A percentile compares a stretch with the other conserved stretches of the same genome.
Conservation (phyloP, 2,888 invertebrate species). For the Hypomecis atomaria region DNA sequence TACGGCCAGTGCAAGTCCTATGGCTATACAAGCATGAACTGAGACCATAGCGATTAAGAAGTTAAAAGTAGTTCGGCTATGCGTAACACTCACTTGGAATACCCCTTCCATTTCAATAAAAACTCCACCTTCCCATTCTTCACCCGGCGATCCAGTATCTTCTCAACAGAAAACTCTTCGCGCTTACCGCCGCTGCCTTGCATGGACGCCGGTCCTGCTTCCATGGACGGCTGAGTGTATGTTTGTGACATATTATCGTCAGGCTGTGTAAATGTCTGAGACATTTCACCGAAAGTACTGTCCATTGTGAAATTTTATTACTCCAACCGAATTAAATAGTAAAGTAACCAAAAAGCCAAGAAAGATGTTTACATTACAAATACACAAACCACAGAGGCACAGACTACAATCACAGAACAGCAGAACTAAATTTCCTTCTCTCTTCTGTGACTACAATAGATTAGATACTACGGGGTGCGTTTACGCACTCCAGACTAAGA, state of each 20-base stretch:
- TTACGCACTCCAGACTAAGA: too few relatives aligned
- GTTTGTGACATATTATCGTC: conserved; percentile 27
- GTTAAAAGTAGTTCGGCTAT: too few relatives aligned
- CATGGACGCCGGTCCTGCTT: conserved; percentile 42
- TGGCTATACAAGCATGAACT: too few relatives aligned
- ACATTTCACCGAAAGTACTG: conserved; percentile 39
- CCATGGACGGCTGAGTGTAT: conserved; percentile 54
- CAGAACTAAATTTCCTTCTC: too few relatives aligned
- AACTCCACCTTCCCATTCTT: conserved; percentile 89
- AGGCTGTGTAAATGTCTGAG: conserved; percentile 38
- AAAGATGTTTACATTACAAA: too few relatives aligned
- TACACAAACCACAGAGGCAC: too few relatives aligned
- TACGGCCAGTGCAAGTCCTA: too few relatives aligned
- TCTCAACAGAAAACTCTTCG: conserved; percentile 91
- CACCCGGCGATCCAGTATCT: conserved; percentile 88
- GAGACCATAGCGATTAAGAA: too few relatives aligned
- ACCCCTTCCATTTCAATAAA: conserved; percentile 87
- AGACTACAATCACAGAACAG: too few relatives aligned
- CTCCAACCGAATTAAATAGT: neutral
- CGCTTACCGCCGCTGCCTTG: conserved; percentile 62
- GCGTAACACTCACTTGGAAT: conserved; percentile 81
- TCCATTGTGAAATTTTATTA: conserved; percentile 45
- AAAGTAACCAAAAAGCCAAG: neutral
- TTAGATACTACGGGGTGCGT: too few relatives aligned
- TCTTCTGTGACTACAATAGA: too few relatives aligned